Conservation (phyloP, 2,797 vertebrate species). For the Diplodus sargus region DNA sequence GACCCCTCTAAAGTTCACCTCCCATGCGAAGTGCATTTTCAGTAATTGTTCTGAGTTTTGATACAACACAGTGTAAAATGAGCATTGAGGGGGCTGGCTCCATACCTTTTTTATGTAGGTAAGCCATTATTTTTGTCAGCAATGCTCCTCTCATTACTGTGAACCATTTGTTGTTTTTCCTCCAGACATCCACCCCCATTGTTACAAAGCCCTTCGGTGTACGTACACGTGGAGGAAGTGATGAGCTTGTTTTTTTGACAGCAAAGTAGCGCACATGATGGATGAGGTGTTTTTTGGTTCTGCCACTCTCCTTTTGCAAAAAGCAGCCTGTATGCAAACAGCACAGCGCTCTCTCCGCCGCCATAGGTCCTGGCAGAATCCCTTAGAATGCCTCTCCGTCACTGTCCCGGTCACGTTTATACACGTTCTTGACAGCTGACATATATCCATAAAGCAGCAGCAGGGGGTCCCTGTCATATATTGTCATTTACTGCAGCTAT, state of each 20-base stretch:
- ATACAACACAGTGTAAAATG: not conserved
- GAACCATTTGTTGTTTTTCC: not conserved
- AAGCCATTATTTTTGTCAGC: not conserved
- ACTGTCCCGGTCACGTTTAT: constrained; percentile 8
- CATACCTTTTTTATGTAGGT: not conserved
- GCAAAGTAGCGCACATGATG: constrained; percentile 26
- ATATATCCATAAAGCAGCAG: constrained; percentile 8
- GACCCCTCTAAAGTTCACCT: not conserved
- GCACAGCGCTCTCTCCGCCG: not conserved
- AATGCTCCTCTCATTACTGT: not conserved
- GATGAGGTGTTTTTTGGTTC: constrained; percentile 14
- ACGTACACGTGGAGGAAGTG: constrained; percentile 11
- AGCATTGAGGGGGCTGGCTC: not conserved
- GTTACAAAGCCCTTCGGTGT: constrained; percentile 9
- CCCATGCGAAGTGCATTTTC: not conserved
- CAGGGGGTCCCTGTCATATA: constrained; percentile 25
- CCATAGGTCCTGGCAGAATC: not conserved
- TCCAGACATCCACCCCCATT: not conserved
- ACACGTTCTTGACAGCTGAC: constrained; percentile 26
- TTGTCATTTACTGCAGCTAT: not conserved
- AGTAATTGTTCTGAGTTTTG: not conserved
- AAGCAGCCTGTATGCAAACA: not conserved
- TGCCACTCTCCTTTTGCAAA: constrained; percentile 9
- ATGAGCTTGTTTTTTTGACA: constrained; percentile 19
- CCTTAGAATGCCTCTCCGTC: not conserved